phyloP scores from a whole-genome alignment of 1,140 invertebrate species.

The Nasonia vitripennis region DNA sequence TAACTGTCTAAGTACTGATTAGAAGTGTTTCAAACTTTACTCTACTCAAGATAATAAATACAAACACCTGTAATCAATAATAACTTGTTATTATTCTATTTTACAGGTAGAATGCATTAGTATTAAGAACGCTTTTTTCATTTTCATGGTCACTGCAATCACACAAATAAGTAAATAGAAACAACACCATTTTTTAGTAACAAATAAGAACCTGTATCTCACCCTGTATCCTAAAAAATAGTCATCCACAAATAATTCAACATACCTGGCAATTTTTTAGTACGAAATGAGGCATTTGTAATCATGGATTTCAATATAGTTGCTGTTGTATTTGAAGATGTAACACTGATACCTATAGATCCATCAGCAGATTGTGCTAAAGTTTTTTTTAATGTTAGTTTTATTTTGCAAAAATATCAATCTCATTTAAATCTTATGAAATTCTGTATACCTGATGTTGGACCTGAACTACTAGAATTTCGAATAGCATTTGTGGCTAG shows the following conservation, averaged over 20 bases:
- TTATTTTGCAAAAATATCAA: slow-evolving; percentile 17
- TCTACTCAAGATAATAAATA: not conserved
- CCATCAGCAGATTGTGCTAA: slow-evolving; percentile 84
- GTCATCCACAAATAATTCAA: slow-evolving; percentile 22
- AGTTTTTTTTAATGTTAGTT: slow-evolving; percentile 52
- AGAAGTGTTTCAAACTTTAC: not conserved
- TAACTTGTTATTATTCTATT: not conserved
- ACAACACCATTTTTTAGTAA: not conserved
- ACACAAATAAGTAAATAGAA: not conserved
- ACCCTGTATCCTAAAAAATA: not conserved
- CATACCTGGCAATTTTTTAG: slow-evolving; percentile 94
- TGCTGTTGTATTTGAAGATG: slow-evolving; percentile 86
- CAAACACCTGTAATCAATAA: not conserved
- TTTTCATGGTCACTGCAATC: not conserved
- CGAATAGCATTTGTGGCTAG: slow-evolving; percentile 92
- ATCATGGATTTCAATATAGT: slow-evolving; percentile 95
- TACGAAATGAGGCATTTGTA: slow-evolving; percentile 96
- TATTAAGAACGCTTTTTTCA: not conserved
- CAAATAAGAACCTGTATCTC: not conserved
- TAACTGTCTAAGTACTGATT: not conserved
- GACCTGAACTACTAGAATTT: slow-evolving; percentile 87
- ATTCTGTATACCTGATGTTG: slow-evolving; percentile 74
- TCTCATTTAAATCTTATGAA: slow-evolving; percentile 24
- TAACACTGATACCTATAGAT: slow-evolving; percentile 87
- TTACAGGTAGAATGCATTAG: not conserved